A percentile compares a stretch with the other conserved stretches of the same genome.
Evolutionary conservation across 2,797 vertebrate species (phyloP).

Genomic region (Graptemys geographica): DNA sequence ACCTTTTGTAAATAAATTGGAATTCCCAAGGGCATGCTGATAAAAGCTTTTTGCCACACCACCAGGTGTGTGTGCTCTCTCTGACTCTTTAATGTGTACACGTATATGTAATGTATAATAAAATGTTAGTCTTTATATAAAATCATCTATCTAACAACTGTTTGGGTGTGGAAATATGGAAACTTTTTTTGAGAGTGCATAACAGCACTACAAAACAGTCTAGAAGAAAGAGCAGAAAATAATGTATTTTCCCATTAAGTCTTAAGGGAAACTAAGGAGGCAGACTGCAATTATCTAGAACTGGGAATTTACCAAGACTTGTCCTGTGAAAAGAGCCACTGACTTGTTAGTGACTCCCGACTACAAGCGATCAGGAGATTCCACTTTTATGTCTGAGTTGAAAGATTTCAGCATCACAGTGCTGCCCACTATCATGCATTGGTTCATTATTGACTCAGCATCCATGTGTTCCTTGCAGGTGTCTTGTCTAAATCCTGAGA

Average conservation of each 20-base stretch:
- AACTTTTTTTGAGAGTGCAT: neutral
- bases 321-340: neutral
- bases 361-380: neutral
- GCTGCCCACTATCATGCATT: constrained; percentile 1
- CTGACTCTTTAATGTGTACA: neutral
- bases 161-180: neutral
- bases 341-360: neutral
- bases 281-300: neutral
- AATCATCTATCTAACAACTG: neutral
- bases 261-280: neutral
- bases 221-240: neutral
- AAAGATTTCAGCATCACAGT: neutral
- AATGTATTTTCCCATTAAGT: neutral
- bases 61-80: neutral
- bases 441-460: neutral
- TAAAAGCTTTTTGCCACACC: neutral
- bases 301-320: neutral
- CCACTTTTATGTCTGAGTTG: neutral
- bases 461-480: neutral
- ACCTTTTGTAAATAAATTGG: constrained; percentile 12
- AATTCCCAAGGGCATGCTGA: neutral
- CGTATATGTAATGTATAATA: neutral
- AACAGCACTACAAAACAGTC: neutral
- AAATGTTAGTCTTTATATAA: neutral
- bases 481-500: neutral